Percentiles rank a stretch among this genome's conserved stretches.
These are phyloP conservation scores for Cetoscarus ocellatus DNA, from an alignment of 2,797 vertebrate species.

Conservation along the genomic window DNA sequence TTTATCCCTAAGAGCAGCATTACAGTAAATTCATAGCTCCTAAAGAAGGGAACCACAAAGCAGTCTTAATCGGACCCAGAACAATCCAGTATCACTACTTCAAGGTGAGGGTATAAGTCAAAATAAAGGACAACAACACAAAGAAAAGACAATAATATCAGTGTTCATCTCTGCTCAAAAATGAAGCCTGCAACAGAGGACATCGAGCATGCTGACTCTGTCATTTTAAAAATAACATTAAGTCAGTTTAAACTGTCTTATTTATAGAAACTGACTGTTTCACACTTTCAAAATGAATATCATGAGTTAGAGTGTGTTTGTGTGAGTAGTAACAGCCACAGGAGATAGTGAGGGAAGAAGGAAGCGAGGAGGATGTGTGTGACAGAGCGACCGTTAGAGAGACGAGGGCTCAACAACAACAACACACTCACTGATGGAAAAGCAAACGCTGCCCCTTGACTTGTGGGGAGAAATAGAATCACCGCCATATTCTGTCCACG, in stretches of 20 bases:
- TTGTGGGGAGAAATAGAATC: not conserved
- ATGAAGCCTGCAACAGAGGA: not conserved
- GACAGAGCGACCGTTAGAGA: constrained; percentile 59
- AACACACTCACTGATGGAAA: constrained; percentile 7
- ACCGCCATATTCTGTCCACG: not conserved
- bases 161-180: no score
- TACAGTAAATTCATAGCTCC: no score
- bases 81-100: no score
- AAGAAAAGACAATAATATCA: no score
- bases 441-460: not conserved
- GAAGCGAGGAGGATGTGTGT: constrained; percentile 68
- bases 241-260: constrained; percentile 9
- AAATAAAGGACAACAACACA: no score
- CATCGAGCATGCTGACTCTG: not conserved
- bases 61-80: no score
- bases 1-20: no score
- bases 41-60: no score
- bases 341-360: constrained; percentile 56
- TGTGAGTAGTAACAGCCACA: constrained; percentile 43
- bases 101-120: no score
- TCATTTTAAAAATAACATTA: not conserved
- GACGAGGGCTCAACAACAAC: constrained; percentile 38
- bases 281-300: constrained; percentile 35
- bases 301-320: constrained; percentile 27
- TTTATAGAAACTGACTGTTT: constrained; percentile 17